phyloP scores from a whole-genome alignment of 1,140 invertebrate genomes.

The Dicyema japonicum region DNA sequence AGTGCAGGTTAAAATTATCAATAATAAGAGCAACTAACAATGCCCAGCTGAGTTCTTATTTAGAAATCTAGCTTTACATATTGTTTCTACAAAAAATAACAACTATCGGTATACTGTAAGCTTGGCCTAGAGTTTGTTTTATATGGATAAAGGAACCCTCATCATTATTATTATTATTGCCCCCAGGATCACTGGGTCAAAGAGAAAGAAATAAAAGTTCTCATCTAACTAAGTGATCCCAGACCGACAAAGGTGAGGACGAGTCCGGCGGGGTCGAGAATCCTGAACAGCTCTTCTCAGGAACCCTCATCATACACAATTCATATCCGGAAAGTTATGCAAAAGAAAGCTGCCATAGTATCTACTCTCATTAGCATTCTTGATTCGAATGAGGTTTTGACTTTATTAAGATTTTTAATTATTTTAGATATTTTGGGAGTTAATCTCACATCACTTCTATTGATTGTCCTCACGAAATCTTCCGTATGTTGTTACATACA shows the following conservation, averaged over 20 bases:
- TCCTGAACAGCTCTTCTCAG: too few relatives aligned
- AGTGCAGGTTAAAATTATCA: conserved; percentile 34
- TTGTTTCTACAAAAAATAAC: conserved; percentile 87
- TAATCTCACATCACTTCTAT: too few relatives aligned
- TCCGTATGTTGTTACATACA: conserved; percentile 48
- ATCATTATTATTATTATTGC: too few relatives aligned
- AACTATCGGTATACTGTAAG: conserved; percentile 93
- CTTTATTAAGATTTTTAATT: conserved; percentile 64
- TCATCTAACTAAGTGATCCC: too few relatives aligned
- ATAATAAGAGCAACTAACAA: conserved; percentile 28
- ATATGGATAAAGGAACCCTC: conserved; percentile 87
- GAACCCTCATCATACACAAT: conserved; percentile 72
- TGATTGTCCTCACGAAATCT: neutral
- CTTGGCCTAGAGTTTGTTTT: conserved; percentile 82
- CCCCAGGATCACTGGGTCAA: too few relatives aligned
- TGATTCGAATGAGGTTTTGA: conserved; percentile 70
- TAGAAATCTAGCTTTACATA: conserved; percentile 66
- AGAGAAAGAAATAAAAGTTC: too few relatives aligned
- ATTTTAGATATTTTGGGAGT: neutral
- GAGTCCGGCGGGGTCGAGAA: too few relatives aligned
- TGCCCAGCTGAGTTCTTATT: conserved; percentile 56
- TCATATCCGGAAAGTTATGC: conserved; percentile 73
- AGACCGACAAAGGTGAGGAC: too few relatives aligned
- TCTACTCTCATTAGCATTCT: conserved; percentile 6
- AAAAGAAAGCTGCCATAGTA: too few relatives aligned